Evolutionary conservation across 2,888 invertebrate genomes (phyloP).

Genomic region (Micropterix aruncella): DNA sequence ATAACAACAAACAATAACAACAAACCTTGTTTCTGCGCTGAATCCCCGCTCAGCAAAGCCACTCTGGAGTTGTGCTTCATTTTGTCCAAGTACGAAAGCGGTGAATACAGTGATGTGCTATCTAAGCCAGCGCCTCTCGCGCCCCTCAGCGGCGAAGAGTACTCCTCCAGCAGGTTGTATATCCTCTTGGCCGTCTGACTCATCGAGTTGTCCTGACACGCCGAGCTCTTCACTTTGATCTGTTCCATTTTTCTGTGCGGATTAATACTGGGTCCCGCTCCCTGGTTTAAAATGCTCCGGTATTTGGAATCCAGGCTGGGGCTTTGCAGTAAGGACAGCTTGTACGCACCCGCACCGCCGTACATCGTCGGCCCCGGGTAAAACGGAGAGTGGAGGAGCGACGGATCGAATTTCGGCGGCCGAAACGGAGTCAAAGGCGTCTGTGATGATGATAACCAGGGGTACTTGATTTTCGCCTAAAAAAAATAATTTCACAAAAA

Average conservation of each 20-base stretch:
- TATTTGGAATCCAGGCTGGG: not conserved
- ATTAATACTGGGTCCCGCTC: not conserved
- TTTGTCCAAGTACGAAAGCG: too few relatives aligned
- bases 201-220: not conserved
- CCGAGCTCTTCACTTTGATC: not conserved
- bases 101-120: too few relatives aligned
- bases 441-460: too few relatives aligned
- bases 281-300: too few relatives aligned
- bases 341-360: not conserved
- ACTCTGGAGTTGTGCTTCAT: too few relatives aligned
- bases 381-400: not conserved
- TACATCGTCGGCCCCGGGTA: not conserved
- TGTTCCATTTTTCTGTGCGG: not conserved
- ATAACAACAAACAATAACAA: too few relatives aligned
- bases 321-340: not conserved
- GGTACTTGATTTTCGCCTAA: too few relatives aligned
- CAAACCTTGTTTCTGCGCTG: too few relatives aligned
- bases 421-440: too few relatives aligned
- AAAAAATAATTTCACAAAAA: too few relatives aligned
- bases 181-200: not conserved
- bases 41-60: too few relatives aligned
- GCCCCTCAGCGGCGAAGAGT: not conserved
- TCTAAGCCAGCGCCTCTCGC: too few relatives aligned
- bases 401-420: not conserved
- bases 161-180: not conserved